Percentiles rank a stretch among this genome's conserved stretches.
Conservation (phyloP, 2,888 invertebrate species). For the Seladonia tumulorum region DNA sequence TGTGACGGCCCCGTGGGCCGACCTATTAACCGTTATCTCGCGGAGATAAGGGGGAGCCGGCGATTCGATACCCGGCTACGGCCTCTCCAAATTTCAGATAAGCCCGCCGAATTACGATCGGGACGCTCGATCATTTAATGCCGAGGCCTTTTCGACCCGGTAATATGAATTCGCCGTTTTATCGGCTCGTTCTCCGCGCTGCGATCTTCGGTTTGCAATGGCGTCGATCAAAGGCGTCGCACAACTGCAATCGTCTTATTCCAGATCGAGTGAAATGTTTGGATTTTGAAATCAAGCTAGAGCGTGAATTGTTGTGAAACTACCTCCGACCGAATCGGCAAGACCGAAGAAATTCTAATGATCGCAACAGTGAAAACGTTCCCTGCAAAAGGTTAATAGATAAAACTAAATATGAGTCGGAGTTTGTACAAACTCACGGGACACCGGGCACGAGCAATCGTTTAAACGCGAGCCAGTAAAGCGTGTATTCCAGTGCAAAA, state of each 20-base stretch:
- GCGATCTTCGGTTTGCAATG: not conserved
- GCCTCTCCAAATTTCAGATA: constrained; percentile 56
- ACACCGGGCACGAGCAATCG: not conserved
- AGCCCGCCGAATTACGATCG: constrained; percentile 43
- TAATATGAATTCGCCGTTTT: constrained; percentile 20
- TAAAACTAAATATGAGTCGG: not conserved
- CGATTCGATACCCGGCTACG: constrained; percentile 19
- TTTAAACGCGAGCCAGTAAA: not conserved
- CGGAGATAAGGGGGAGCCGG: constrained; percentile 39
- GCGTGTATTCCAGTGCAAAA: not conserved
- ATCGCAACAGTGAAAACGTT: not conserved
- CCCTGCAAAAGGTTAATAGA: not conserved
- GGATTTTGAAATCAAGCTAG: too few relatives aligned
- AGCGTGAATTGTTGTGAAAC: too few relatives aligned
- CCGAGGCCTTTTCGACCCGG: not conserved
- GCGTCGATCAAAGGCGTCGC: not conserved
- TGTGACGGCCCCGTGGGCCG: constrained; percentile 25
- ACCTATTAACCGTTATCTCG: constrained; percentile 57
- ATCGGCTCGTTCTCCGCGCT: not conserved
- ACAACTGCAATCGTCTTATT: too few relatives aligned
- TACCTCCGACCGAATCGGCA: too few relatives aligned
- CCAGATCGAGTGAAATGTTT: too few relatives aligned
- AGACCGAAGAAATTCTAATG: not conserved
- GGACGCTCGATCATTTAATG: constrained; percentile 40
- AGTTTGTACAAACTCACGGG: not conserved